Base-by-base conservation (phyloP, 2,113 vertebrate species). In the Mastomys natalensis region DNA sequence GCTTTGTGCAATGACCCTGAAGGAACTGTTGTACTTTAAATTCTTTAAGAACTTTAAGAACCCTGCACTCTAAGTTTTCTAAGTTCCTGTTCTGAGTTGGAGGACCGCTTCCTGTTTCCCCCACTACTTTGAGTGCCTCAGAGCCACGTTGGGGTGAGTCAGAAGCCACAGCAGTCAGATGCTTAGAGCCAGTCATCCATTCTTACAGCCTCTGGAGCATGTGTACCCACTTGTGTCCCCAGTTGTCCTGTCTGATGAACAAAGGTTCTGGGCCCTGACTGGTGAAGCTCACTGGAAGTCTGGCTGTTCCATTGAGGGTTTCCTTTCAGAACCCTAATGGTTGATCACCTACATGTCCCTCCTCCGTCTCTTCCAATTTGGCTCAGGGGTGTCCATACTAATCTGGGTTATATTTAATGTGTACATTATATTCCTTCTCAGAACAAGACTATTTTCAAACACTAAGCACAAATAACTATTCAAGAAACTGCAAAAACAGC, bases 231-330 rank as follows among this genome's bases (percentile, higher is more conserved):
- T n/a, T 55, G 19, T 43, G 11, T 51, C 53, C 60, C 29, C 60
- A 48, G 5, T 9, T 64, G 31, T 43, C 72, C 22, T 2, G 29
- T 77, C 95, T 95, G 94, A 64, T 48, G 96, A 95, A 93, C 70
- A 93, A 97, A 94, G 91, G 53, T 95, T 70, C 78, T 96, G 97
- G 97, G 62, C 91, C 84, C 85, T 93, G 92, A 96, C 62, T 91
- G 95, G 53, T 85, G 88, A 97, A 94, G 72, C 91, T 58, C 89
- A 64, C 40, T 6, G 34, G 95, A 93, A 89, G 80, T 68, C 86
- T 96, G 62, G 85, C 94, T 93, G 85, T 96, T 80, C 48, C 40
- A 86, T 89, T 95, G 84, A 91, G 64, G 68, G 87, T 94, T 95
- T 58, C 51, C 89, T 95, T 96, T 97, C 95, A 94, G 96, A 93